These are phyloP conservation scores for Neodiprion fabricii DNA, from an alignment of 1,140 invertebrate species.

Conservation along the genomic window DNA sequence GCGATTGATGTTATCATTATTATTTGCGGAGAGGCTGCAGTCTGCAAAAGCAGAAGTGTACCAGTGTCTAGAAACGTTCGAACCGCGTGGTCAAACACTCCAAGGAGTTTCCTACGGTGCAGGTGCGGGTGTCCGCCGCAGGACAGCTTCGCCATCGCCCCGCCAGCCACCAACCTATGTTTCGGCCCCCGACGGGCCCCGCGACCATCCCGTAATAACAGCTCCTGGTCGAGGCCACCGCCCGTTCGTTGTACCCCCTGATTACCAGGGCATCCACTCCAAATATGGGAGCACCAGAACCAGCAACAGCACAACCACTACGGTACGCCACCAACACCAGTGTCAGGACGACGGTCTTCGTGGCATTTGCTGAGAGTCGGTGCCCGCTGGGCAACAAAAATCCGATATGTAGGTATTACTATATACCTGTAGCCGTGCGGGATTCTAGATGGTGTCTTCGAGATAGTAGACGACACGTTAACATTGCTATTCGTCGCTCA, in stretches of 20 bases:
- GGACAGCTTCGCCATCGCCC: not conserved
- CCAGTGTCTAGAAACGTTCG: not conserved
- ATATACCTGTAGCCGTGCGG: not conserved
- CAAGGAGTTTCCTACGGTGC: not conserved
- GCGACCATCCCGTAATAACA: conserved; percentile 12
- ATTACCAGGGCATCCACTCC: conserved; percentile 13
- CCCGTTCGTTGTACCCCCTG: conserved; percentile 9
- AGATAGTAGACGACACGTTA: not conserved
- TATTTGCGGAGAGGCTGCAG: not conserved
- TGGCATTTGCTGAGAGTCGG: not conserved
- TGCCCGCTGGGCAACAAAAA: not conserved
- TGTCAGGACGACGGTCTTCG: not conserved
- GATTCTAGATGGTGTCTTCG: not conserved
- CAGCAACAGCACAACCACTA: not conserved
- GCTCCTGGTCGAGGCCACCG: conserved; percentile 13
- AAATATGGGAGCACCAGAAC: conserved; percentile 14
- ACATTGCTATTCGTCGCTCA: too few relatives aligned
- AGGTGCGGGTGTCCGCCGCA: not conserved
- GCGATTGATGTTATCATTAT: not conserved
- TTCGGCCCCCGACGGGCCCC: conserved; percentile 7
- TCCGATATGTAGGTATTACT: not conserved
- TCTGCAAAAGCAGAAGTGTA: not conserved
- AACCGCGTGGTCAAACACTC: not conserved
- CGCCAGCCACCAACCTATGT: not conserved
- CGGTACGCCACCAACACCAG: not conserved